phyloP scores from a whole-genome alignment of 2,797 vertebrate genomes.

The Podarcis siculus region DNA sequence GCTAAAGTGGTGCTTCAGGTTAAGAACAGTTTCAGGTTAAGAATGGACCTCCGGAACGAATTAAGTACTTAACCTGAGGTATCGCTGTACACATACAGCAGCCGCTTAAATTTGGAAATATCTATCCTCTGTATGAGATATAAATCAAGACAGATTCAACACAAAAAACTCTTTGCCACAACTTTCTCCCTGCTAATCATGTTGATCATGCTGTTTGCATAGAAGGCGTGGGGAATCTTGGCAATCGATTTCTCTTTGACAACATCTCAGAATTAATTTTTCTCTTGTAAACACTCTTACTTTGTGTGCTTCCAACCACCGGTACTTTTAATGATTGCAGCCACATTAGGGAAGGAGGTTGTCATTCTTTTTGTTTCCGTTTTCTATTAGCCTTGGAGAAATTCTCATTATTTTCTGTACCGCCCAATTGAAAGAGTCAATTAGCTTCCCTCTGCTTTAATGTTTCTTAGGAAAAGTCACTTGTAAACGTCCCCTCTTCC shows the following conservation, averaged over 20 bases:
- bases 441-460: conserved; percentile 29
- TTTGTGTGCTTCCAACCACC: conserved; percentile 24
- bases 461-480: not conserved
- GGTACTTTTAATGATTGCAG: conserved; percentile 36
- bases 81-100: not conserved
- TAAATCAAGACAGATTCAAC: not conserved
- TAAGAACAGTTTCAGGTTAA: too few relatives aligned
- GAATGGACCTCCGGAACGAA: too few relatives aligned
- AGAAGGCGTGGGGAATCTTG: not conserved
- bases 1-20: too few relatives aligned
- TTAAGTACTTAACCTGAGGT: too few relatives aligned
- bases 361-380: conserved; percentile 26
- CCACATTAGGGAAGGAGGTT: conserved; percentile 15
- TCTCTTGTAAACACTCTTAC: conserved; percentile 26
- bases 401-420: conserved; percentile 65
- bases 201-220: not conserved
- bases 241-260: conserved; percentile 40
- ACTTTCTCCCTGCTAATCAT: not conserved
- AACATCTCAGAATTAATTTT: conserved; percentile 29
- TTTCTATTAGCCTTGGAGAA: conserved; percentile 65
- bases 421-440: conserved; percentile 38
- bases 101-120: conserved; percentile 28
- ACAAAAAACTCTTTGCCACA: not conserved
- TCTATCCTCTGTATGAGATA: too few relatives aligned
- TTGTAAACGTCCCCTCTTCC: not conserved